A percentile compares a stretch with the other conserved stretches of the same genome.
phyloP scores from a whole-genome alignment of 2,888 invertebrate genomes.

The Yponomeuta evonymella region DNA sequence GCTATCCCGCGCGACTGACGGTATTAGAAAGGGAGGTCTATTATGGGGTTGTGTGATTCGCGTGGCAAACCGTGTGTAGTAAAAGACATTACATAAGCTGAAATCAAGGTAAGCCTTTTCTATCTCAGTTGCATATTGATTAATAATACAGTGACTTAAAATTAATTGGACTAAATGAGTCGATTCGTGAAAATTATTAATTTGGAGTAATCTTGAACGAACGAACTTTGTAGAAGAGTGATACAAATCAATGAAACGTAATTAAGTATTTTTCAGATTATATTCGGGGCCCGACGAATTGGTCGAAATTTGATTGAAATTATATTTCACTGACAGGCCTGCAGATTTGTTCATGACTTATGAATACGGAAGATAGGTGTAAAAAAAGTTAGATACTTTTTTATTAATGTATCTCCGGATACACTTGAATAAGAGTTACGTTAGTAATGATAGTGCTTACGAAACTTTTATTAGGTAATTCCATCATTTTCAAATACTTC shows the following conservation, averaged over 20 bases:
- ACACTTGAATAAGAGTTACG: too few species aligned
- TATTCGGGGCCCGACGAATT: neutral
- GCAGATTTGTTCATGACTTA: too few species aligned
- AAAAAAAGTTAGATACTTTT: too few species aligned
- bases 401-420: too few species aligned
- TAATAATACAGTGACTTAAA: neutral
- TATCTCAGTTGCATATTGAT: neutral
- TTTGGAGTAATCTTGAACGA: neutral
- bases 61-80: neutral
- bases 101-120: neutral
- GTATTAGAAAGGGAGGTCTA: too few species aligned
- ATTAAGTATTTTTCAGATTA: neutral
- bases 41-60: too few species aligned
- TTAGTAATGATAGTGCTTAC: too few species aligned
- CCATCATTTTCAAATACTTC: too few species aligned
- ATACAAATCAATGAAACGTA: neutral
- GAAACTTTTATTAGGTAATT: too few species aligned
- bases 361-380: too few species aligned
- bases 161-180: neutral
- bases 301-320: neutral
- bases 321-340: neutral
- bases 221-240: neutral
- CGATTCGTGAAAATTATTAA: neutral
- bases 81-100: neutral
- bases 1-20: too few species aligned